These are phyloP conservation scores for Sphaeramia orbicularis DNA, from an alignment of 2,797 vertebrate species.

Conservation along the genomic window DNA sequence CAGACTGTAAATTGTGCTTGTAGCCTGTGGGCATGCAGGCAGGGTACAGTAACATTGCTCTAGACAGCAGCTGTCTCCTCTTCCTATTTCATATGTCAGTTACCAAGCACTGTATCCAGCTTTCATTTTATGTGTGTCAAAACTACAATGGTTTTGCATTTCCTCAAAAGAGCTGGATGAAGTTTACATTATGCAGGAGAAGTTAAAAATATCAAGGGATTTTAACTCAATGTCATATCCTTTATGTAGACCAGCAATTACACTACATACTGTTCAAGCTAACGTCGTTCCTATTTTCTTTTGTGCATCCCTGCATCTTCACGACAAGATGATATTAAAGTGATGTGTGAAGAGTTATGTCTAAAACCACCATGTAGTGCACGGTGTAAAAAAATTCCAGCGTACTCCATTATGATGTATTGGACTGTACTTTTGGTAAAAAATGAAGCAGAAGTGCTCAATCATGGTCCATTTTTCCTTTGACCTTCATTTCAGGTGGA, in stretches of 20 bases:
- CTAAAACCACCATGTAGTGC: background rate
- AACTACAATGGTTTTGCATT: slow-evolving; percentile 25
- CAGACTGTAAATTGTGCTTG: slow-evolving; percentile 46
- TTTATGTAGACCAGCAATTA: background rate
- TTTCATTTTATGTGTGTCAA: slow-evolving; percentile 50
- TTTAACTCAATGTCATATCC: background rate
- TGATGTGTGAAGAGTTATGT: background rate
- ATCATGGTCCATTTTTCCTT: slow-evolving; percentile 50
- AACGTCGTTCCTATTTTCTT: background rate
- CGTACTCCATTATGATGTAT: slow-evolving; percentile 2
- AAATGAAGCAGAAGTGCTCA: slow-evolving; percentile 17
- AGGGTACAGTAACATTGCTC: slow-evolving; percentile 33
- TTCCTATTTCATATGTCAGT: slow-evolving; percentile 45
- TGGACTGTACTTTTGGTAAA: slow-evolving; percentile 8
- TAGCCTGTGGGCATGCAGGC: slow-evolving; percentile 50
- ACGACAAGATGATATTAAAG: background rate
- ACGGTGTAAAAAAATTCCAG: background rate
- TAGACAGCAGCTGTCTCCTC: slow-evolving; percentile 49
- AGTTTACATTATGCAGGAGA: slow-evolving; percentile 3
- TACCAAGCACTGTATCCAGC: slow-evolving; percentile 22
- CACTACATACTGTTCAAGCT: background rate
- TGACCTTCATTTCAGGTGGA: slow-evolving; percentile 72
- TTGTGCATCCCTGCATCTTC: background rate
- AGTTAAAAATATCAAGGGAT: slow-evolving; percentile 14
- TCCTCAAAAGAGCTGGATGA: slow-evolving; percentile 18